Base-by-base conservation (phyloP, 2,797 vertebrate species). In the Sparus aurata region DNA sequence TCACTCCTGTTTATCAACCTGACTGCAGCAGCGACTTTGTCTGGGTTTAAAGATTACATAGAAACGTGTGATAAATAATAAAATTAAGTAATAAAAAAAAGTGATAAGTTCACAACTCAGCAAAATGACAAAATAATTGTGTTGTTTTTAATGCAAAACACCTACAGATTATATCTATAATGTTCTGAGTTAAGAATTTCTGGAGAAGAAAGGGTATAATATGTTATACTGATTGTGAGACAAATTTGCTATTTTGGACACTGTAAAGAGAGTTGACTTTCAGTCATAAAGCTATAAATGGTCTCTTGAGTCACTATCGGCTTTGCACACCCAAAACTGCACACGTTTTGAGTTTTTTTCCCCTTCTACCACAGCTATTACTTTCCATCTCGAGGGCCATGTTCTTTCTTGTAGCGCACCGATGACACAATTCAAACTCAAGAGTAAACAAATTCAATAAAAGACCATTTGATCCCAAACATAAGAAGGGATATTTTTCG, bases 391-490 rank as follows among this genome's bases (percentile, higher is more conserved):
- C 22, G n/a, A 60, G 76, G 65, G 75, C 74, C 45, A 12, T 22
- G 61, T 30, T 58, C 60, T 63, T 80, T 72, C 25, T 47, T 72
- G 43, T 30, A 30, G 49, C 55, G 69, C 25, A 55, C 46, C 72
- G 58, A 77, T 71, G 70, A 69, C 30, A 77, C 47, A 75, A 69
- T 54, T 77, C 27, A 76, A 72, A 38, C 68, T 22, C 9, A 30
- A 52, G 53, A 58, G 60, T 61, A 81, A 86, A 87, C 57, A 50
- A 74, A 74, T 75, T 75, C 67, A 66, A 75, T 77, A 53, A 79
- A 77, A 66, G 53, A 22, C 30, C 8, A 61, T 73, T 68, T 85
- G 54, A 83, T 82, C 52, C 27, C 1, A 47, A 68, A 84, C 55
- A 58, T 84, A 75, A 64, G 50, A 47, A 34, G 71, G 12, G 54